Evolutionary conservation across 2,797 vertebrate species (phyloP).

Genomic region (Argya squamiceps): DNA sequence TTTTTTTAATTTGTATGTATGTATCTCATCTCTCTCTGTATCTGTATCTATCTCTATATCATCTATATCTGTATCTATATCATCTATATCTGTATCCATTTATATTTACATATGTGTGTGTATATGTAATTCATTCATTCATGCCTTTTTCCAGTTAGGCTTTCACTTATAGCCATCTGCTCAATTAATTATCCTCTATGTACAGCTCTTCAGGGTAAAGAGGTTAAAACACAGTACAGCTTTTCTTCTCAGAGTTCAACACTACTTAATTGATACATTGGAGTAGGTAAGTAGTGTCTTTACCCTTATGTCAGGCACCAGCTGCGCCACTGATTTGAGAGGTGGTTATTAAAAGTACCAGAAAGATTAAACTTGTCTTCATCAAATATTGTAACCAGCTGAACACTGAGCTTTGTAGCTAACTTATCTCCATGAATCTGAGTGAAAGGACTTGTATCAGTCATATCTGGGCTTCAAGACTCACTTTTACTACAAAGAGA

Average conservation of each 20-base stretch:
- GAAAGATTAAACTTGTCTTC: background rate
- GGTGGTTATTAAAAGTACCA: background rate
- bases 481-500: background rate
- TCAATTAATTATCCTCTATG: background rate
- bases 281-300: background rate
- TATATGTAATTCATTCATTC: background rate
- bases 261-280: background rate
- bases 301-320: background rate
- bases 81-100: background rate
- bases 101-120: fast-evolving
- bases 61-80: too few relatives aligned
- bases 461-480: background rate
- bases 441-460: background rate
- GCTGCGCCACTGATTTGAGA: background rate
- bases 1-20: fast-evolving
- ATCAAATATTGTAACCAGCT: background rate
- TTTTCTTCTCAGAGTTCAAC: background rate
- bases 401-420: background rate
- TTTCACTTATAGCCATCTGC: background rate
- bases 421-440: background rate
- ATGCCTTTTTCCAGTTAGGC: background rate
- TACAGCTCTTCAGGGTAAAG: background rate
- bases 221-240: background rate
- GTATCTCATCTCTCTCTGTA: fast-evolving
- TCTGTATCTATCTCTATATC: too few relatives aligned